Conservation (phyloP, 1,140 invertebrate species). For the Eumaeus atala region DNA sequence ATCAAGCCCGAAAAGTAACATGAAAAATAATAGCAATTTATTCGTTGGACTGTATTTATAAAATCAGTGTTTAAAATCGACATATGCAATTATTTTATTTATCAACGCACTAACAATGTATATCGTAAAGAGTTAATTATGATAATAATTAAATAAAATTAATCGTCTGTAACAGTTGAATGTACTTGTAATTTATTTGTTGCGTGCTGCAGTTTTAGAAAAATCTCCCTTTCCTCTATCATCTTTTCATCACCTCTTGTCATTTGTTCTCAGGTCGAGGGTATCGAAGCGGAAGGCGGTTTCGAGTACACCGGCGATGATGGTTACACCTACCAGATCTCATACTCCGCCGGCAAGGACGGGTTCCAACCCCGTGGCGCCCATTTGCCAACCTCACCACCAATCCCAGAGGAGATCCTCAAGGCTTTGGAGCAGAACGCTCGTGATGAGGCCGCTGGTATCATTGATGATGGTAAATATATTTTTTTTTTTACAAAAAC, state of each 20-base stretch:
- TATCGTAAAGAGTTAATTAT: no score
- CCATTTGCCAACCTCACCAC: conserved; percentile 79
- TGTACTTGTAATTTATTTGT: no score
- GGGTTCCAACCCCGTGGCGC: conserved; percentile 77
- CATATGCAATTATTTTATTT: neutral
- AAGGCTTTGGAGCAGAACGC: conserved; percentile 78
- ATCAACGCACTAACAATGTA: no score
- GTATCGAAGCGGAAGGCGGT: conserved; percentile 76
- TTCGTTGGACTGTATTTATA: no score
- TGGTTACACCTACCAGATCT: conserved; percentile 78
- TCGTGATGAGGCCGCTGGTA: conserved; percentile 62
- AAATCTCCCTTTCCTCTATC: no score
- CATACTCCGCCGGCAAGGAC: conserved; percentile 77
- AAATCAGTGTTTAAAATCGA: neutral
- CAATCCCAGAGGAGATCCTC: conserved; percentile 78
- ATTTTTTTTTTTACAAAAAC: no score
- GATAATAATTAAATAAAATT: no score
- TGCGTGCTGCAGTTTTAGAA: no score
- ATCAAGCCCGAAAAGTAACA: no score
- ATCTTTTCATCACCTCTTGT: no score
- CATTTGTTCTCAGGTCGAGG: conserved; percentile 56
- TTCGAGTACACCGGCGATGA: conserved; percentile 80
- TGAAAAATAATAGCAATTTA: no score
- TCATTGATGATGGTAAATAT: conserved; percentile 63
- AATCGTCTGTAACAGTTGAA: no score